phyloP scores from a whole-genome alignment of 2,113 vertebrate genomes.

The Podiceps cristatus region DNA sequence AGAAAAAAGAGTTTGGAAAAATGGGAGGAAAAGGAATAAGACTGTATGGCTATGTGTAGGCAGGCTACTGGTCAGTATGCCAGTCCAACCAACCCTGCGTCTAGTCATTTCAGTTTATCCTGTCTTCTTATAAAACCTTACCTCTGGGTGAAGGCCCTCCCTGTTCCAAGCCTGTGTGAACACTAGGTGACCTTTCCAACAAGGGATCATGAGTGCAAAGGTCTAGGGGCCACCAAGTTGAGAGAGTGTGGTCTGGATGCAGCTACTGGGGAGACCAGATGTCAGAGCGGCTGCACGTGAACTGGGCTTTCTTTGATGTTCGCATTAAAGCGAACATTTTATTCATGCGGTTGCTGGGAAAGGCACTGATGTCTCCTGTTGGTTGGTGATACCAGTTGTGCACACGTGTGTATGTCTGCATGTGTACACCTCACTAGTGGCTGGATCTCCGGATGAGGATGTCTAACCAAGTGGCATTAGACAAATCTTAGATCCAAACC shows the following conservation, averaged over 20 bases:
- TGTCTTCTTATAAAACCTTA: background rate
- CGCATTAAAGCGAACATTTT: background rate
- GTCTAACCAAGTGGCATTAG: background rate
- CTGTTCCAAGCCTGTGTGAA: background rate
- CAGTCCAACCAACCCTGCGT: background rate
- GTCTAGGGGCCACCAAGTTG: background rate
- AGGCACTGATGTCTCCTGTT: background rate
- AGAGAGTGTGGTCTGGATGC: accelerated
- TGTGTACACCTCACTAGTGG: no score
- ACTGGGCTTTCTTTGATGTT: background rate
- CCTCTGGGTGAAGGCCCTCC: no score
- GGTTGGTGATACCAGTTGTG: background rate
- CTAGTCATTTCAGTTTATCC: background rate
- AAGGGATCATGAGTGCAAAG: accelerated
- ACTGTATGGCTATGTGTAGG: background rate
- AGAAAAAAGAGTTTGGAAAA: background rate
- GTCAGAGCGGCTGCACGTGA: background rate
- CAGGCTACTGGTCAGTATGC: background rate
- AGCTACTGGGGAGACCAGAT: background rate
- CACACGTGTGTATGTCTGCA: no score
- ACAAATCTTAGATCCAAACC: background rate
- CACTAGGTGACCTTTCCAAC: background rate
- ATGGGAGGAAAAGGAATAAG: background rate
- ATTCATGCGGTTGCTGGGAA: background rate
- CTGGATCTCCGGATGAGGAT: background rate